Evolutionary conservation across 37 sponge, comb jelly and placozoan genomes (phyloP).

Genomic region (Dysidea cf. avara): DNA sequence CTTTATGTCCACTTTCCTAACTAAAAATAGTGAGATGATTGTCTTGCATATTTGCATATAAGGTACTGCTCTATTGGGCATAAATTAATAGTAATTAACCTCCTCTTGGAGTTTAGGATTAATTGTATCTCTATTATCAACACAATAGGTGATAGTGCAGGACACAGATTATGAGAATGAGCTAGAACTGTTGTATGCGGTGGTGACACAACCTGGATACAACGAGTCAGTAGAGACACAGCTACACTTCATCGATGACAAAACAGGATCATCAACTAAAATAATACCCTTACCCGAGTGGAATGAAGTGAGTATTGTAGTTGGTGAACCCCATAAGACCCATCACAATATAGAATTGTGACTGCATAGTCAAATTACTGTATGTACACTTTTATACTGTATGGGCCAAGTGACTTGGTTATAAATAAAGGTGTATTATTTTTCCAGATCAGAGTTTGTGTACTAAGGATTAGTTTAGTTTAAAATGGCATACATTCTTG

Average conservation of each 20-base stretch:
- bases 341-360: too few species aligned
- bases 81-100: too few species aligned
- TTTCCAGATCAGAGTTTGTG: too few species aligned
- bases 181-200: slow-evolving; percentile 56
- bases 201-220: slow-evolving; percentile 49
- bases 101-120: too few species aligned
- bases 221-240: slow-evolving; percentile 7
- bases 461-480: too few species aligned
- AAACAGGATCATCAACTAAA: slow-evolving; percentile 40
- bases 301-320: slow-evolving; percentile 41
- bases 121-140: too few species aligned
- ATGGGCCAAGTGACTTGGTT: too few species aligned
- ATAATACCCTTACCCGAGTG: slow-evolving; percentile 53
- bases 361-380: too few species aligned
- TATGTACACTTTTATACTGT: too few species aligned
- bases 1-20: too few species aligned
- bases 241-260: slow-evolving; percentile 66
- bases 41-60: background rate
- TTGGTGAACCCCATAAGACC: background rate
- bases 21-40: background rate
- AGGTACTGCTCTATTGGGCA: background rate
- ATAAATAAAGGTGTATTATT: too few species aligned
- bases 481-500: too few species aligned
- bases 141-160: slow-evolving; percentile 46
- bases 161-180: slow-evolving; percentile 81